phyloP scores from a whole-genome alignment of 2,888 invertebrate species.

The Unio pictorum region DNA sequence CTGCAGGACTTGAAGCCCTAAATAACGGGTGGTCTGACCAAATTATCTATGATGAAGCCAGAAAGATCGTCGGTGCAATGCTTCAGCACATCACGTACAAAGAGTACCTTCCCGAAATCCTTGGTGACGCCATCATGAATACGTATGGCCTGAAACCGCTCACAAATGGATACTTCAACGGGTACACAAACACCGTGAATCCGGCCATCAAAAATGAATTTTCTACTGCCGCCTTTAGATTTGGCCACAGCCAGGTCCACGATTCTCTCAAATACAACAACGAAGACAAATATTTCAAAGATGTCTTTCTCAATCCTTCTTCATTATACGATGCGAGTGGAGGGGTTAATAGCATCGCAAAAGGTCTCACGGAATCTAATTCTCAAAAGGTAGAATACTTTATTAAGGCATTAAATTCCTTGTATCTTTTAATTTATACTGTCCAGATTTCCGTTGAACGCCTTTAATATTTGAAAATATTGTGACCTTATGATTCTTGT shows the following conservation, averaged over 20 bases:
- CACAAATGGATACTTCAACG: too few relatives aligned
- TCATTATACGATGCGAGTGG: background rate
- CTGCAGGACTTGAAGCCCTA: slow-evolving; percentile 81
- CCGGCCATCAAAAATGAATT: background rate
- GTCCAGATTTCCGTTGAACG: too few relatives aligned
- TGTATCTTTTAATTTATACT: too few relatives aligned
- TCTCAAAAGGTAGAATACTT: slow-evolving; percentile 4
- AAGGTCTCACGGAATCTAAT: background rate
- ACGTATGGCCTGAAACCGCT: too few relatives aligned
- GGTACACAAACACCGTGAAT: background rate
- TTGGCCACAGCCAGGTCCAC: slow-evolving; percentile 1
- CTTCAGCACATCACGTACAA: slow-evolving; percentile 61
- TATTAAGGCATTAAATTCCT: too few relatives aligned
- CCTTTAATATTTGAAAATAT: too few relatives aligned
- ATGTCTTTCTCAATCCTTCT: background rate
- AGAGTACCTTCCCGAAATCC: too few relatives aligned
- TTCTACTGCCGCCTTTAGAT: background rate
- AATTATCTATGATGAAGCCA: slow-evolving; percentile 2
- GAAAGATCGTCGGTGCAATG: slow-evolving; percentile 6
- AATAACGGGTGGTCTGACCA: slow-evolving; percentile 3
- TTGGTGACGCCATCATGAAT: too few relatives aligned
- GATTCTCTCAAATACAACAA: background rate
- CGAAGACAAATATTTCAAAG: background rate
- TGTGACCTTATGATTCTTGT: too few relatives aligned
- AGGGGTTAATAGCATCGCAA: background rate